These are phyloP conservation scores for Leptodactylus fallax DNA, from an alignment of 2,797 vertebrate species.

Conservation along the genomic window DNA sequence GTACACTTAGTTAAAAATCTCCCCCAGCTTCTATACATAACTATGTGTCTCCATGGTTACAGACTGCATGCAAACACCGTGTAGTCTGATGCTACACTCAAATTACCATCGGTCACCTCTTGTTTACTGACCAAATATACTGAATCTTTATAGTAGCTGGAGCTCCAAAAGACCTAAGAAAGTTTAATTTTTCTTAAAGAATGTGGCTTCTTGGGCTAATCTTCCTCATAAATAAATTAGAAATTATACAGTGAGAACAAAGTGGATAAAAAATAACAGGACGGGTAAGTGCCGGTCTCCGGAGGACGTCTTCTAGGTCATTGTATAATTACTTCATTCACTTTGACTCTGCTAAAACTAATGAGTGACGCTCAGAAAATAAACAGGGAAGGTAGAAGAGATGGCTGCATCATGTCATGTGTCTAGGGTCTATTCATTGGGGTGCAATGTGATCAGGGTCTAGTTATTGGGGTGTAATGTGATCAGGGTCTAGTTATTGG, in stretches of 20 bases:
- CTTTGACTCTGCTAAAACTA: slow-evolving; percentile 3
- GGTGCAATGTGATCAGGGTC: not conserved
- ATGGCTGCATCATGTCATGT: not conserved
- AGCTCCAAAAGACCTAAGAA: not conserved
- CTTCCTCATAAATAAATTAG: slow-evolving; percentile 35
- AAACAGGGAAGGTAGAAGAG: not conserved
- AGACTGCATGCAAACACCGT: too few species aligned
- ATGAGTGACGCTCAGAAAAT: slow-evolving; percentile 11
- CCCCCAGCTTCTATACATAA: too few species aligned
- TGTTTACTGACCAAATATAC: too few species aligned
- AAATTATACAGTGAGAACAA: slow-evolving; percentile 17
- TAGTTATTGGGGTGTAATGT: too few species aligned
- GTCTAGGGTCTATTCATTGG: not conserved
- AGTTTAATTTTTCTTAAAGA: not conserved
- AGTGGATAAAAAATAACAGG: slow-evolving; percentile 18
- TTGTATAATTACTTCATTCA: slow-evolving; percentile 50
- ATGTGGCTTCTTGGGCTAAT: not conserved
- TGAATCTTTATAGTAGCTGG: not conserved
- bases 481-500: too few species aligned
- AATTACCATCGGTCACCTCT: too few species aligned
- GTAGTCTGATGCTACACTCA: too few species aligned
- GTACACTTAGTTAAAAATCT: too few species aligned
- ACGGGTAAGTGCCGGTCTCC: not conserved
- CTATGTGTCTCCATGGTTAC: too few species aligned
- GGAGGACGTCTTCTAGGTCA: slow-evolving; percentile 44